Evolutionary conservation across 2,888 invertebrate species (phyloP).

Genomic region (Philhelius pedissequus): DNA sequence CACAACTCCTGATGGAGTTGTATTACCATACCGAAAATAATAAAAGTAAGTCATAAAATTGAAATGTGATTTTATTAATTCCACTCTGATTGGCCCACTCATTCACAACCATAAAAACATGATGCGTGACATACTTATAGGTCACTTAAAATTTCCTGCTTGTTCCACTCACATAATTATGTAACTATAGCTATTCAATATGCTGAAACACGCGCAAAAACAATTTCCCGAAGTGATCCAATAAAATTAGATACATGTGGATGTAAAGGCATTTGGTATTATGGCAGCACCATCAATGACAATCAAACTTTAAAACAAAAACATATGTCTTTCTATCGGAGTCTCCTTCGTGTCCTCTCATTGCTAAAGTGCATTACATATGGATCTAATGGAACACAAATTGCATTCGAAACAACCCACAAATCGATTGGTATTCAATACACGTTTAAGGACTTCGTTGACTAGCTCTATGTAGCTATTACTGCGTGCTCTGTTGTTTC

Average conservation of each 20-base stretch:
- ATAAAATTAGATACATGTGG: background rate
- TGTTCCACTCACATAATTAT: background rate
- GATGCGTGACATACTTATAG: background rate
- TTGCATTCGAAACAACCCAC: conserved; percentile 44
- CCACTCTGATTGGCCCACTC: background rate
- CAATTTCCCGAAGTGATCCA: background rate
- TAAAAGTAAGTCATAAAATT: background rate
- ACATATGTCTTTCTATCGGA: background rate
- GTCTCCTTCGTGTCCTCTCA: background rate
- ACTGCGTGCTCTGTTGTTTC: background rate
- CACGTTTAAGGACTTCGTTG: conserved; percentile 27
- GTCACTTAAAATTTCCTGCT: background rate
- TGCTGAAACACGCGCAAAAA: background rate
- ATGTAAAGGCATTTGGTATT: conserved; percentile 1
- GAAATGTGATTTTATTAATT: background rate
- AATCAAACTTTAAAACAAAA: conserved; percentile 23
- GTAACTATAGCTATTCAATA: background rate
- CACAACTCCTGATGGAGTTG: no score
- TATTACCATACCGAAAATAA: background rate
- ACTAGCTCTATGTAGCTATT: background rate
- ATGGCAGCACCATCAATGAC: background rate
- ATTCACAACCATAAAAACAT: background rate
- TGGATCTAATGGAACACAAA: conserved; percentile 42
- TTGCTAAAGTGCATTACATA: conserved; percentile 26
- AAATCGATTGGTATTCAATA: conserved; percentile 43